A percentile compares a stretch with the other conserved stretches of the same genome.
phyloP scores from a whole-genome alignment of 2,113 vertebrate genomes.

The Meles meles region DNA sequence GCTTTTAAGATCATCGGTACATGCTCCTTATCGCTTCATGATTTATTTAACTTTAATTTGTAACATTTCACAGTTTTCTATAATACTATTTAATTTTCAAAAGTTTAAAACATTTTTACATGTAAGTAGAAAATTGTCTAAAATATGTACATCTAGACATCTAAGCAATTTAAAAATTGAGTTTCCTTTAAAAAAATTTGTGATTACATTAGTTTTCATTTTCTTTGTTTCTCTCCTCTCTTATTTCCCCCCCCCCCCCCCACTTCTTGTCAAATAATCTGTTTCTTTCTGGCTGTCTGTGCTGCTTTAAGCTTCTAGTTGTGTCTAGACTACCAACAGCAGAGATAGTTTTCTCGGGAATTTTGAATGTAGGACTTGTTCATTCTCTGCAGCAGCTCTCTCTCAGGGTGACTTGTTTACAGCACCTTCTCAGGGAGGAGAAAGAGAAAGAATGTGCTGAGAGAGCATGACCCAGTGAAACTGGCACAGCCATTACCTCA shows the following conservation, averaged over 20 bases:
- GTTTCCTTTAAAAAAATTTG: not conserved
- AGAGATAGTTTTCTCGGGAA: not conserved
- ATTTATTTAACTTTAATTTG: not conserved
- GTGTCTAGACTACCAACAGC: constrained; percentile 38
- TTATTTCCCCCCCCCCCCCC: not conserved
- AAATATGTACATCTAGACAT: not conserved
- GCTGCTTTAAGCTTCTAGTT: constrained; percentile 51
- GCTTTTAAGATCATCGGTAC: not conserved
- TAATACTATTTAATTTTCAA: constrained; percentile 15
- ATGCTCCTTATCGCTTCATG: not conserved
- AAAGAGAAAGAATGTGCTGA: constrained; percentile 69
- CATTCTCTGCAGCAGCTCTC: constrained; percentile 38
- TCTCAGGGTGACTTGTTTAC: constrained; percentile 58
- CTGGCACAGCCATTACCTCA: constrained; percentile 58
- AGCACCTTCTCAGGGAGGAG: constrained; percentile 66
- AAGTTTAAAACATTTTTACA: not conserved
- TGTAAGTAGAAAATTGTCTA: not conserved
- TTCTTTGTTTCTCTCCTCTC: not conserved
- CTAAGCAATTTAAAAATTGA: constrained; percentile 13
- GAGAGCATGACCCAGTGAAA: constrained; percentile 62
- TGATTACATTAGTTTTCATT: not conserved
- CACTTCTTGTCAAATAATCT: not conserved
- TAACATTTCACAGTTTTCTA: not conserved
- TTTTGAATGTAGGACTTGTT: constrained; percentile 54
- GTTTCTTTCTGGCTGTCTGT: constrained; percentile 9